A percentile compares a stretch with the other conserved stretches of the same genome.
phyloP scores from a whole-genome alignment of 2,888 invertebrate genomes.

The Proisotoma minuta region DNA sequence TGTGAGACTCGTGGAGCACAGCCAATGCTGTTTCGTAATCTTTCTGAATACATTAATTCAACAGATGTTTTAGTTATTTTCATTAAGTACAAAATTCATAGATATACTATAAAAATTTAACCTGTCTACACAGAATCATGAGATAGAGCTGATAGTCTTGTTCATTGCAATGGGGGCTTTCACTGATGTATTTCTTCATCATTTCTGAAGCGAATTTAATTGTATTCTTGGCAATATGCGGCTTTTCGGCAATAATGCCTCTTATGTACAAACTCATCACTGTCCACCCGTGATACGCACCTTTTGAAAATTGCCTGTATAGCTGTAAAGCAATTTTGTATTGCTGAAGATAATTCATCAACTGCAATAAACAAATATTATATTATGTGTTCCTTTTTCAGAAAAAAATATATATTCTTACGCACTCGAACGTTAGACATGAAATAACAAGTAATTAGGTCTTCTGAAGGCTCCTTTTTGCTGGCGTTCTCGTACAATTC shows the following conservation, averaged over 20 bases:
- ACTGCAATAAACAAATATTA: slow-evolving; percentile 18
- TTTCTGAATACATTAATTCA: slow-evolving; percentile 50
- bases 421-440: slow-evolving; percentile 81
- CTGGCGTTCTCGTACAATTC: slow-evolving; percentile 83
- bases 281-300: slow-evolving; percentile 97
- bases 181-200: slow-evolving; percentile 81
- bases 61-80: background rate
- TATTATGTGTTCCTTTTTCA: no score
- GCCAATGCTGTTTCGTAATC: slow-evolving; percentile 77
- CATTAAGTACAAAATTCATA: no score
- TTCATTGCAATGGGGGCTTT: slow-evolving; percentile 81
- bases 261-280: slow-evolving; percentile 81
- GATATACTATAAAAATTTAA: slow-evolving; percentile 15
- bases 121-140: slow-evolving; percentile 67
- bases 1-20: slow-evolving; percentile 67
- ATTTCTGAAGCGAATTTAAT: slow-evolving; percentile 87
- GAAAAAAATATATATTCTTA: background rate
- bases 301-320: slow-evolving; percentile 86
- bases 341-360: slow-evolving; percentile 83
- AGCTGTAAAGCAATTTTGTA: slow-evolving; percentile 83
- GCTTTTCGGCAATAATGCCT: slow-evolving; percentile 17
- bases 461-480: slow-evolving; percentile 79
- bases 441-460: slow-evolving; percentile 86
- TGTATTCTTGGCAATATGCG: slow-evolving; percentile 50
- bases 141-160: slow-evolving; percentile 88